Conservation (phyloP, 2,888 invertebrate species). For the Drosophila buzzatii region DNA sequence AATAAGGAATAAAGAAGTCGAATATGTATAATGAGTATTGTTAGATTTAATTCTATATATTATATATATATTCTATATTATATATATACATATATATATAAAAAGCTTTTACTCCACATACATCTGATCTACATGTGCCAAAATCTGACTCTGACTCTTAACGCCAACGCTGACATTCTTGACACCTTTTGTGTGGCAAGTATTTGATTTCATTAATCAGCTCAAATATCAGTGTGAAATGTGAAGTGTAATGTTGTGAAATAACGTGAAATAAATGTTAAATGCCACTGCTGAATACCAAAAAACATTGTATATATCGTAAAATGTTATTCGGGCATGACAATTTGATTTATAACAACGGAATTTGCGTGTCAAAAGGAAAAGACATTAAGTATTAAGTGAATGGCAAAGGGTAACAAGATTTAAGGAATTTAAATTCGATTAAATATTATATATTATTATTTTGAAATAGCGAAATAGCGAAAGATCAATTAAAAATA, state of each 20-base stretch:
- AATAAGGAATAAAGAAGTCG: too few species aligned
- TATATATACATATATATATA: too few species aligned
- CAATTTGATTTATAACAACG: constrained; percentile 20
- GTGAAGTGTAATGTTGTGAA: constrained; percentile 5
- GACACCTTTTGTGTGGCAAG: background rate
- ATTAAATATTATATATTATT: background rate
- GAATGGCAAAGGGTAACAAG: background rate
- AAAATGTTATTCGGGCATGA: background rate
- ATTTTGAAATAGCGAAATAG: too few species aligned
- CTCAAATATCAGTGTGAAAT: constrained; percentile 9
- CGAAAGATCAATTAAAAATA: too few species aligned
- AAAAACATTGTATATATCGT: constrained; percentile 1
- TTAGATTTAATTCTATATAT: too few species aligned
- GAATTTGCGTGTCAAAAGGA: background rate
- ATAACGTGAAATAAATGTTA: constrained; percentile 24
- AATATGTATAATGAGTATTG: too few species aligned
- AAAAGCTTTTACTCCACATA: too few species aligned
- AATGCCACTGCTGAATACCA: background rate
- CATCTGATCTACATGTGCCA: background rate
- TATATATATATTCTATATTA: too few species aligned
- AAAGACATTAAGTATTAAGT: background rate
- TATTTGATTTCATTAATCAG: constrained; percentile 31
- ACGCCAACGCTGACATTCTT: background rate
- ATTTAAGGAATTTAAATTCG: background rate
- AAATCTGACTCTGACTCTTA: background rate